A percentile compares a stretch with the other conserved stretches of the same genome.
These are phyloP conservation scores for Dione juno DNA, from an alignment of 2,888 invertebrate species.

Conservation along the genomic window DNA sequence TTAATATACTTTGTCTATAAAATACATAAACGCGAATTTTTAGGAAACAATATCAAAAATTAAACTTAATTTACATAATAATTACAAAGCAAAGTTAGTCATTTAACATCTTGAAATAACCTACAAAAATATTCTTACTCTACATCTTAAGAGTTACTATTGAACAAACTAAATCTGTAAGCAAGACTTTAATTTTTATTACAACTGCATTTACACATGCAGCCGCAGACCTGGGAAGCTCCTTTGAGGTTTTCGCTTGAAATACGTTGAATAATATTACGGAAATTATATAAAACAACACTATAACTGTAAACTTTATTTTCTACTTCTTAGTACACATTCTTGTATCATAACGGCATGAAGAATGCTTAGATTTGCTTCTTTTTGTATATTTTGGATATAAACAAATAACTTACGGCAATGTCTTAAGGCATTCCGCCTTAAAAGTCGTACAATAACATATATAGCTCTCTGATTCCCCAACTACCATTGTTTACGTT, in stretches of 20 bases:
- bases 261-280: conserved; percentile 33
- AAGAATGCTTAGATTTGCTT: not conserved
- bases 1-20: too few species aligned
- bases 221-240: conserved; percentile 36
- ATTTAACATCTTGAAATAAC: not conserved
- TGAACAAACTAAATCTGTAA: conserved; percentile 31
- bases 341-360: not conserved
- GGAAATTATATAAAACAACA: conserved; percentile 25
- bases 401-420: not conserved
- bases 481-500: not conserved
- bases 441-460: not conserved
- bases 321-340: too few species aligned
- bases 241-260: conserved; percentile 40
- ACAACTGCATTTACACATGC: conserved; percentile 40
- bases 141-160: conserved; percentile 3
- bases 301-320: not conserved
- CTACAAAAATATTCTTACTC: not conserved
- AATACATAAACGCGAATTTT: not conserved
- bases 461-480: not conserved
- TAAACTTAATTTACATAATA: too few species aligned
- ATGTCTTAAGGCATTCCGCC: not conserved
- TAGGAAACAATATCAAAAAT: too few species aligned
- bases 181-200: conserved; percentile 34
- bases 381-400: not conserved
- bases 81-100: not conserved